Base-by-base conservation (phyloP, 1,140 invertebrate genomes). In the Tachypleus tridentatus region DNA sequence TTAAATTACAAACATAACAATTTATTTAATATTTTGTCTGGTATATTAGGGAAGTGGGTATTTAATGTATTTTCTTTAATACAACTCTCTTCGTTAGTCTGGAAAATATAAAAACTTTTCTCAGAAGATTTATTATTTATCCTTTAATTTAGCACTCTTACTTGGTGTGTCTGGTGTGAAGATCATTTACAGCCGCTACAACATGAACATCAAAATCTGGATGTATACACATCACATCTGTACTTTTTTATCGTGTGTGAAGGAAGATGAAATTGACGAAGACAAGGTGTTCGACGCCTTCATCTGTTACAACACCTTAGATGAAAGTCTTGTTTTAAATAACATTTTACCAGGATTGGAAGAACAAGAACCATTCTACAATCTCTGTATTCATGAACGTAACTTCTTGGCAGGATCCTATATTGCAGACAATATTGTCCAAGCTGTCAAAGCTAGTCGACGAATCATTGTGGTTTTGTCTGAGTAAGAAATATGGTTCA, bases 131-230 rank as follows among this genome's bases (percentile, higher is more conserved):
- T 1, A 29, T 29, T 29, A 29, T 29, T 29, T 29, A 29, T 29
- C 29, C 29, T 29, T 29, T 29, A 29, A 29, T 54, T n/a, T 56
- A 67, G 66, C 11, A 5, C 62, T 67, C 3, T 60, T 56, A 4
- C 29, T 67, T 4, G 4, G 58, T 4, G 4, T 61, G 0, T 68
- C 70, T n/a, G 67, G 57, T 0, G 49, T 51, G 4, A 71, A 69
- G 47, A 70, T 73, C 9, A 91, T 91, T 8, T 95, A 93, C 75
- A 85, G 95, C 56, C 89, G 88, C 58, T 95, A 95, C 77, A 91
- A 89, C 71, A 84, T 89, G 49, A 89, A 93, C 75, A 91, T 96
- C 76, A 89, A 93, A 29, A 61, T 67, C 0, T 67, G 63, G 63
- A 6, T 74, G 83, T 85, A 51, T 93, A 91, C 77, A 88, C 94